phyloP scores from a whole-genome alignment of 2,797 vertebrate genomes.

The Pangasius larnaudii region DNA sequence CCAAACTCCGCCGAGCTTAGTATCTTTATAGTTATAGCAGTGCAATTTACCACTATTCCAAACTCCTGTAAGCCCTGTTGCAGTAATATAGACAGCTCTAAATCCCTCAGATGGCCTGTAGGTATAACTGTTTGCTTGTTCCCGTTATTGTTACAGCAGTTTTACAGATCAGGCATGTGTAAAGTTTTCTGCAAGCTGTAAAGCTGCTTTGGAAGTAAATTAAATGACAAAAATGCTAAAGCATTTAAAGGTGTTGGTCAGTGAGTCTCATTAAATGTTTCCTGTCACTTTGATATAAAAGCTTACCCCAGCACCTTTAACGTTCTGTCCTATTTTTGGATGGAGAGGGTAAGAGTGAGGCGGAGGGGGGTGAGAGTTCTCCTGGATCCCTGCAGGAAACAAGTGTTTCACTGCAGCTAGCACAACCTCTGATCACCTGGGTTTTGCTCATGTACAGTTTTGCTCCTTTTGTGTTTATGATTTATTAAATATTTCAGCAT shows the following conservation, averaged over 20 bases:
- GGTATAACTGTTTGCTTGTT: not conserved
- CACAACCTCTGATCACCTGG: slow-evolving; percentile 74
- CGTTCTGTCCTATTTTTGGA: slow-evolving; percentile 45
- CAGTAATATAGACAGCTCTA: not conserved
- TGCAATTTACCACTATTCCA: not conserved
- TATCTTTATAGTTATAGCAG: not conserved
- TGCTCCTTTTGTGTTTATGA: slow-evolving; percentile 61
- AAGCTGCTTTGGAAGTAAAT: not conserved
- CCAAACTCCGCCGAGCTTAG: slow-evolving; percentile 64
- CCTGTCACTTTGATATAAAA: slow-evolving; percentile 17
- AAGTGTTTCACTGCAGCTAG: slow-evolving; percentile 78
- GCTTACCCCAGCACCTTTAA: slow-evolving; percentile 35
- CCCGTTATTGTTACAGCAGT: not conserved
- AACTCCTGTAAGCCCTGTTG: not conserved
- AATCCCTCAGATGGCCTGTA: not conserved
- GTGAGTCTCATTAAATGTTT: slow-evolving; percentile 25
- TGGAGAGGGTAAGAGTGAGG: slow-evolving; percentile 38
- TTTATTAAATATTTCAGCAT: slow-evolving; percentile 74
- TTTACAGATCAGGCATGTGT: not conserved
- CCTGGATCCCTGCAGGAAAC: slow-evolving; percentile 81
- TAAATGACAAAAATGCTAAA: not conserved
- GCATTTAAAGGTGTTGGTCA: not conserved
- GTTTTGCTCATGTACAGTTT: slow-evolving; percentile 67
- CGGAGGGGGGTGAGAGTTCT: slow-evolving; percentile 69
- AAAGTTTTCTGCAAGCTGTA: slow-evolving; percentile 2